Base-by-base conservation (phyloP, 1,140 invertebrate genomes). In the Sitobion miscanthi region DNA sequence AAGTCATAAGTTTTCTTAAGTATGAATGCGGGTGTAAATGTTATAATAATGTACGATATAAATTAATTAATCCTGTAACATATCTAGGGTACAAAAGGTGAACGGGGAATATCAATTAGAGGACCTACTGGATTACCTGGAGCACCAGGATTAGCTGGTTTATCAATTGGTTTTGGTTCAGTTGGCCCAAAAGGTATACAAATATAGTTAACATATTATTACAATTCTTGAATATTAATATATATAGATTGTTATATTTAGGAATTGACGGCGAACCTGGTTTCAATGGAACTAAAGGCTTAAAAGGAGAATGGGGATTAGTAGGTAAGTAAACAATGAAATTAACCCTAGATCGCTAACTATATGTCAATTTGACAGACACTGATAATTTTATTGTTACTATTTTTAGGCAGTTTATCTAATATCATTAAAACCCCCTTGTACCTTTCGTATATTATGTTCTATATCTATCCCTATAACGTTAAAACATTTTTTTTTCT, bases 231-330 rank as follows among this genome's bases (percentile, higher is more conserved):
- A 62, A 57, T 45, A 49, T 52, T 30, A 83, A 20, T 89, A 85
- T 2, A 85, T 45, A 85, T 92, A 5, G 25, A 82, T 52, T 93
- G 17, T 77, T 77, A 9, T 94, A 21, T 49, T 17, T 83, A 94
- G 94, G 94, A 42, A 4, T 85, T 62, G 77, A 85, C 5, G 94
- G 94, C 25, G 91, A 94, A 45, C 57, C 47, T 42, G 94, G 94
- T 5, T 30, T 91, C 6, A 85, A 90, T 47, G 94, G 94, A 52
- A 47, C 82, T 35, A 94, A 94, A 93, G 97, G 97, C 30, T 94
- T 96, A 30, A 97, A 97, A 96, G 97, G 97, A 52, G 97, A 97
- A 94, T 95, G 95, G 69, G 97, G 97, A 8, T 96, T 96, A 69
- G 94, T 95, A 5, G 97, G 97, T 45, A 95, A 54, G n/a, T 83